Conservation (phyloP, 2,797 vertebrate species). For the Heliangelus exortis region DNA sequence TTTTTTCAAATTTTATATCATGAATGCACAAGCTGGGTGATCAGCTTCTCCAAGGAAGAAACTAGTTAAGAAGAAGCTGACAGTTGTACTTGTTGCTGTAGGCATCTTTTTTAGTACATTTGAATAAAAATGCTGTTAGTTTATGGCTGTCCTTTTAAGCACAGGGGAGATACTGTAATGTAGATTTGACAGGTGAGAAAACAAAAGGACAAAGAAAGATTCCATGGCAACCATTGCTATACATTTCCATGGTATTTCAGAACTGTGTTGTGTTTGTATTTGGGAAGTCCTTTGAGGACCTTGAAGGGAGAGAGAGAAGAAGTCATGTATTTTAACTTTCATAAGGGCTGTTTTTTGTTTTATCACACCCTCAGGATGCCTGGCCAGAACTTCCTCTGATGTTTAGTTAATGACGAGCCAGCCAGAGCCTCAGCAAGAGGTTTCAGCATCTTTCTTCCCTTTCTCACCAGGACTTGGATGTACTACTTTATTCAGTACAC, state of each 20-base stretch:
- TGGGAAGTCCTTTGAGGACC: not conserved
- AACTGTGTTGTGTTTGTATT: not conserved
- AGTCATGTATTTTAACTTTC: not conserved
- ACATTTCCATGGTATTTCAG: not conserved
- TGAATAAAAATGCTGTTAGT: not conserved
- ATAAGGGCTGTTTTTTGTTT: not conserved
- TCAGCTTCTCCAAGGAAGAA: not conserved
- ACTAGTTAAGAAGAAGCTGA: not conserved
- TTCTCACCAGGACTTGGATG: not conserved
- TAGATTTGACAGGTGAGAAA: not conserved
- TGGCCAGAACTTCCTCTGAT: not conserved
- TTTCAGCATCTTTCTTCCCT: not conserved
- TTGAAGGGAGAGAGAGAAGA: not conserved
- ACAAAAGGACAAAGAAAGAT: not conserved
- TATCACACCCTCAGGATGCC: not conserved
- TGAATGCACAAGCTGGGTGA: not conserved
- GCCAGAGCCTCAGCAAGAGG: not conserved
- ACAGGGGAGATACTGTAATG: not conserved
- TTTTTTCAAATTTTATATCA: not conserved
- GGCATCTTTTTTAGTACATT: not conserved
- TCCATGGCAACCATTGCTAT: fast-evolving
- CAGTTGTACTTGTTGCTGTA: not conserved
- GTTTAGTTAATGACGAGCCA: not conserved
- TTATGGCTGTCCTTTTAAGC: not conserved
- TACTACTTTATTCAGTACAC: not conserved